These are phyloP conservation scores for Patella depressa DNA, from an alignment of 2,888 invertebrate genomes.

Conservation along the genomic window DNA sequence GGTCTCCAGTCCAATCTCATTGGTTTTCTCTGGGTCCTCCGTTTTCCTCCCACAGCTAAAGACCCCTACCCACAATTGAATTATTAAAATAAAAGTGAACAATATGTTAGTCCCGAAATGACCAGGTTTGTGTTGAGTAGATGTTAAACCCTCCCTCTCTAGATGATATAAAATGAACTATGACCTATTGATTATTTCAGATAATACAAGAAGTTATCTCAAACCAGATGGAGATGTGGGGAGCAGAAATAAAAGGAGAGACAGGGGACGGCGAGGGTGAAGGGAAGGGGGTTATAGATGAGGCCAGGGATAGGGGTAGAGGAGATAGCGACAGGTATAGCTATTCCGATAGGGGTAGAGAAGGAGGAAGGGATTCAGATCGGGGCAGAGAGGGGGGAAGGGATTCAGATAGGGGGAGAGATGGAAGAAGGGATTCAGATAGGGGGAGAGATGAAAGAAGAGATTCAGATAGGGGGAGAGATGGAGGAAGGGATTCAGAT, in stretches of 20 bases:
- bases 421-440: no score
- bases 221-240: conserved; percentile 60
- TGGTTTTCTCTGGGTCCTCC: no score
- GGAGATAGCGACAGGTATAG: conserved; percentile 17
- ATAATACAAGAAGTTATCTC: conserved; percentile 61
- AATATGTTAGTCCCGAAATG: no score
- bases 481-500: not conserved
- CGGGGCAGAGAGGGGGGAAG: conserved; percentile 13
- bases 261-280: conserved; percentile 17
- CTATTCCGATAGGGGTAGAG: conserved; percentile 22
- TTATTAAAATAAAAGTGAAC: no score
- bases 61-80: no score
- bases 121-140: no score
- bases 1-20: no score
- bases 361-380: conserved; percentile 21
- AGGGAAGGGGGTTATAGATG: conserved; percentile 7
- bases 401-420: no score
- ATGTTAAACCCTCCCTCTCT: not conserved
- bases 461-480: conserved; percentile 12
- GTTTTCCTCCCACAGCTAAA: no score
- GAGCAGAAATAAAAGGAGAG: conserved; percentile 35
- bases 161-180: not conserved
- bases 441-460: no score
- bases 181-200: conserved; percentile 33
- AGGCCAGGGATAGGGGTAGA: conserved; percentile 11